Conservation (phyloP, 1,140 invertebrate species). For the Microplitis demolitor region DNA sequence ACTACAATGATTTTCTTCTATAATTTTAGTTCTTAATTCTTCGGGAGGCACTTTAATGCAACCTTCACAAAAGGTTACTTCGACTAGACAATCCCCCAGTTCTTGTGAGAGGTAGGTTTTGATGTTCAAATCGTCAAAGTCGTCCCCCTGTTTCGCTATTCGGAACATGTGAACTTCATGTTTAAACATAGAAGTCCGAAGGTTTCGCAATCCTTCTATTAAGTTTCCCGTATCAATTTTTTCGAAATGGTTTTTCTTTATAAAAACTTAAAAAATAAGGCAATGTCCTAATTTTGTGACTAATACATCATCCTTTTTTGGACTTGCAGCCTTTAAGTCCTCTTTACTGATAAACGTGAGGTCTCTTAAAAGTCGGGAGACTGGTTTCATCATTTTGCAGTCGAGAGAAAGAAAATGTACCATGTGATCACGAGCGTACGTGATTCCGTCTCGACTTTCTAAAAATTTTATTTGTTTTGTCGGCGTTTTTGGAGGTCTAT, state of each 20-base stretch:
- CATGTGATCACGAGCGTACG: neutral
- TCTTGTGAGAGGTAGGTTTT: too few species aligned
- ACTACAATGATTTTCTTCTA: too few species aligned
- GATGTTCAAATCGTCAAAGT: neutral
- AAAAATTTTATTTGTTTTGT: too few species aligned
- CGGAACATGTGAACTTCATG: too few species aligned
- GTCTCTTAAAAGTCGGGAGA: neutral
- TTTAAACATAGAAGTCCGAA: too few species aligned
- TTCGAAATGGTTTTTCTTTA: too few species aligned
- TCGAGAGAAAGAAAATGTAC: neutral
- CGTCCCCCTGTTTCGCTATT: neutral
- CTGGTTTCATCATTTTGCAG: neutral
- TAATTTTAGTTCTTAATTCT: too few species aligned
- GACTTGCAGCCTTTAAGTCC: neutral
- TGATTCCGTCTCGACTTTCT: neutral
- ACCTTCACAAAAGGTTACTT: conserved; percentile 1
- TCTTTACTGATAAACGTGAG: neutral
- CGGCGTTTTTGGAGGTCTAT: neutral
- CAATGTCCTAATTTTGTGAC: neutral
- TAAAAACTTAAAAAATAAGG: neutral
- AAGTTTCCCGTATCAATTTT: too few species aligned
- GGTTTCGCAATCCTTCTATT: too few species aligned
- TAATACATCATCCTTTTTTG: neutral
- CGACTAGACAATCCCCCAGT: neutral
- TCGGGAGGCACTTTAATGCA: neutral